Conservation (phyloP, 2,113 vertebrate species). For the Spheniscus mendiculus region DNA sequence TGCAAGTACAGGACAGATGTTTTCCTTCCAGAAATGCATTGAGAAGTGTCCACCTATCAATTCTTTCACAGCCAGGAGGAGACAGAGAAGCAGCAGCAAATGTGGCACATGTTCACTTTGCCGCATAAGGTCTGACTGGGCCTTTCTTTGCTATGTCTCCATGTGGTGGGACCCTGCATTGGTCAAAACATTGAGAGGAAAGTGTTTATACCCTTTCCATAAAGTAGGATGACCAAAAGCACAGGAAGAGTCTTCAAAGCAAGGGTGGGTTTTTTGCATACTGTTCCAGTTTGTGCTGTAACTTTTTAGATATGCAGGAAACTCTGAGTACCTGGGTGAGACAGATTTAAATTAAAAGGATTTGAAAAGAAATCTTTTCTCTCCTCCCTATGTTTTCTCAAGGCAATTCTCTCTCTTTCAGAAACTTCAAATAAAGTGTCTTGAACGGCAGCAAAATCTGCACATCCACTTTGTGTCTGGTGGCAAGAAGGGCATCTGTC, state of each 20-base stretch:
- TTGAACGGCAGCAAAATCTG: not conserved
- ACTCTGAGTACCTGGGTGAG: not conserved
- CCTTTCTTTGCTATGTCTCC: not conserved
- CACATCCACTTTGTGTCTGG: not conserved
- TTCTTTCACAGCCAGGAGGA: not conserved
- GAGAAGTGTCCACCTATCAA: not conserved
- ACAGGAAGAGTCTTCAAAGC: not conserved
- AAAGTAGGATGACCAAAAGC: not conserved
- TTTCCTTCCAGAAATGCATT: not conserved
- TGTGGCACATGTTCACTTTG: not conserved
- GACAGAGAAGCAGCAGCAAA: not conserved
- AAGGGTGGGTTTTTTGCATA: not conserved
- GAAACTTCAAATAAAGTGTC: not conserved
- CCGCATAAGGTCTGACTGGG: not conserved
- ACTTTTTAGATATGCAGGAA: not conserved
- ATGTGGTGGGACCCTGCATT: rapidly evolving
- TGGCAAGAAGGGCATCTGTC: not conserved
- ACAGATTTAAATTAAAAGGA: not conserved
- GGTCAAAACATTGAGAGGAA: not conserved
- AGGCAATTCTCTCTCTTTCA: not conserved
- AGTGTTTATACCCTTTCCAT: not conserved
- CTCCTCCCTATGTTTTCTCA: not conserved
- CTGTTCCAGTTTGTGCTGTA: not conserved
- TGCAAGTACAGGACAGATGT: not conserved
- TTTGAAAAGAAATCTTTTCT: not conserved